Evolutionary conservation across 2,113 vertebrate species (phyloP), one percentile per base, ranked within the genome.

Genomic region (Zonotrichia leucophrys): DNA sequence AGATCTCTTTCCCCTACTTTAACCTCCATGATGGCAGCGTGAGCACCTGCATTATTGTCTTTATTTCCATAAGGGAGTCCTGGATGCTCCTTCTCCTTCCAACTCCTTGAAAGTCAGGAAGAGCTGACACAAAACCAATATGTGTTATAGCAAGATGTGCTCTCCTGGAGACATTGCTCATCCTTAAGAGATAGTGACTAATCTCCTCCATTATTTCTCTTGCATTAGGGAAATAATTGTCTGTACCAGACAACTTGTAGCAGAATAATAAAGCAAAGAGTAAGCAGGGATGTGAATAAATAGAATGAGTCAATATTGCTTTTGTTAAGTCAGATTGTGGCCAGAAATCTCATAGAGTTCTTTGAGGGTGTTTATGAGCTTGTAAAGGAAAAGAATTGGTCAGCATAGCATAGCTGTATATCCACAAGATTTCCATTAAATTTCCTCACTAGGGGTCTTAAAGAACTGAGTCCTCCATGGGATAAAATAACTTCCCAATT

Each of bases 321-420:
- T 92, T 94, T 87, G 50, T 74, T 83, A 46, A 85, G 37, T 53
- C 42, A 91, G 53, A 75, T 60, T 69, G 70, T 41, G 79, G 80
- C 76, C 78, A 94, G 82, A 94, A 94, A 83, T 69, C 56, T 89
- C 41, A 82, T 46, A 30, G 64, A 87, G 62, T 60, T 82, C 58
- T 83, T 85, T 73, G 28, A 85, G 23, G 55, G 17, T 21, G 28
- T 93, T 94, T 82, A 91, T 82, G 87, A 85, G 53, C 49, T 76
- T 68, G 44, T 53, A 91, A 72, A 89, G 8, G 15, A 60, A 91
- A 90, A 82, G 17, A 53, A 85, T 53, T 68, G 82, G 66, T 91
- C 74, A 79, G 53, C 42, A 75, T 2, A 63, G 22, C 49, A 59
- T 4, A 56, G 49, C 1, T 79, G 62, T 87, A 93, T 59, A 78